These are phyloP conservation scores for Calidris pygmaea DNA, from an alignment of 2,113 vertebrate genomes.

Conservation along the genomic window DNA sequence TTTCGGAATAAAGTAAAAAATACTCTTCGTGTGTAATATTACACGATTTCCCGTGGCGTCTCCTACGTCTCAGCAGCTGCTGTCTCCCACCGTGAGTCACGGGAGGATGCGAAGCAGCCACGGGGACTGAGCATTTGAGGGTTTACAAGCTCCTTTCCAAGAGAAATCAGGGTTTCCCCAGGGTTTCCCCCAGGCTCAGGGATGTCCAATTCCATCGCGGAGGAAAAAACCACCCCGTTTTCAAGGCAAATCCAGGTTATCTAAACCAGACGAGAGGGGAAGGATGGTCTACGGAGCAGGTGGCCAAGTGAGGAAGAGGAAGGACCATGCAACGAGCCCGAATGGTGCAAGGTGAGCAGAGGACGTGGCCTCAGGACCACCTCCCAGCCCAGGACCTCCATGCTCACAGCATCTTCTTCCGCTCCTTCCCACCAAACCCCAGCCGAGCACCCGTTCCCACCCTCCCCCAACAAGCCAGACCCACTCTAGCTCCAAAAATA, in stretches of 20 bases:
- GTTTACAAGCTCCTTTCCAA: not conserved
- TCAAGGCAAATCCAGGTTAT: not conserved
- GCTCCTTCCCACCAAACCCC: not conserved
- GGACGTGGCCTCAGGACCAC: not conserved
- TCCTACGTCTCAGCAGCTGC: not conserved
- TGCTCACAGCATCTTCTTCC: not conserved
- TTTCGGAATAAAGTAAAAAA: not conserved
- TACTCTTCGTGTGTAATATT: not conserved
- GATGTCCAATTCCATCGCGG: accelerated
- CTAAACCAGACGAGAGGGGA: too few species aligned
- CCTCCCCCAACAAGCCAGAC: not conserved
- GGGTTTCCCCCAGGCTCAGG: not conserved
- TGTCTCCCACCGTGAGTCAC: not conserved
- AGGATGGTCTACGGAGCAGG: accelerated
- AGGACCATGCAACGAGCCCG: accelerated
- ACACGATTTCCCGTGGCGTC: not conserved
- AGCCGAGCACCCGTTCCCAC: accelerated
- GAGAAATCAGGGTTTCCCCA: not conserved
- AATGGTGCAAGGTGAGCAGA: accelerated
- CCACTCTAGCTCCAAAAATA: accelerated
- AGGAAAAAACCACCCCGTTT: not conserved
- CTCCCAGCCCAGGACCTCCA: not conserved
- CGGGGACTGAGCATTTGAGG: accelerated
- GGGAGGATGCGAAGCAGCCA: accelerated
- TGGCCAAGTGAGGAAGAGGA: not conserved